Percentiles rank a stretch among this genome's conserved stretches.
Conservation (phyloP, 2,113 vertebrate genomes). For the Felis chaus region DNA sequence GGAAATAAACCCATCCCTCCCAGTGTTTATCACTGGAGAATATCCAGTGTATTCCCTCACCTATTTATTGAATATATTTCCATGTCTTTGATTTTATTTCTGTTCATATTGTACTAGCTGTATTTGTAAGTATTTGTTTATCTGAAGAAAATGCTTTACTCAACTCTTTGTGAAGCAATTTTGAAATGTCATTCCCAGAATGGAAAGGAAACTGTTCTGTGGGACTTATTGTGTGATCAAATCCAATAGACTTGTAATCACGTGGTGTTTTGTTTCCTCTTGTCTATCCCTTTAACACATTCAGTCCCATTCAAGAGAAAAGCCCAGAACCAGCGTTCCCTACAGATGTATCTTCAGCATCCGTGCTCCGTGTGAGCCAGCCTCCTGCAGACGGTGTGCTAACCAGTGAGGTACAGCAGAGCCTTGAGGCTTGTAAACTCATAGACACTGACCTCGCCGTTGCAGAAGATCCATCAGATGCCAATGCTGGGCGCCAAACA, state of each 20-base stretch:
- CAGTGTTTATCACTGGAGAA: background rate
- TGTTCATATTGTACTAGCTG: background rate
- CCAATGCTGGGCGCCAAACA: background rate
- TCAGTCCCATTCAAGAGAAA: conserved; percentile 87
- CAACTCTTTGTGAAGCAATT: background rate
- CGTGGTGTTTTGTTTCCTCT: background rate
- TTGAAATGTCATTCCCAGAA: conserved; percentile 26
- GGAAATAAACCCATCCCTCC: background rate
- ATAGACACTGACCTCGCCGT: conserved; percentile 64
- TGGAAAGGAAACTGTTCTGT: background rate
- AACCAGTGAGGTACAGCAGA: conserved; percentile 62
- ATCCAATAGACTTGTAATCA: background rate
- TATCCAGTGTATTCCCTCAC: background rate
- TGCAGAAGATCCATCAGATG: conserved; percentile 71
- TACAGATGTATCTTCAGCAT: background rate
- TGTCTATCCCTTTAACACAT: background rate
- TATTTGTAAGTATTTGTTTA: background rate
- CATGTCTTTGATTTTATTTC: conserved; percentile 23
- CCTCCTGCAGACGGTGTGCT: background rate
- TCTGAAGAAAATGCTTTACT: conserved; percentile 23
- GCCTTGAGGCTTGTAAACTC: conserved; percentile 76
- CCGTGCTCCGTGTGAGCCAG: background rate
- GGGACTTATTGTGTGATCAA: background rate
- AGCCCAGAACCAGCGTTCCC: conserved; percentile 62
- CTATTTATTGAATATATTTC: background rate